Evolutionary conservation across 2,888 invertebrate species (phyloP).

Genomic region (Halictus ligatus): DNA sequence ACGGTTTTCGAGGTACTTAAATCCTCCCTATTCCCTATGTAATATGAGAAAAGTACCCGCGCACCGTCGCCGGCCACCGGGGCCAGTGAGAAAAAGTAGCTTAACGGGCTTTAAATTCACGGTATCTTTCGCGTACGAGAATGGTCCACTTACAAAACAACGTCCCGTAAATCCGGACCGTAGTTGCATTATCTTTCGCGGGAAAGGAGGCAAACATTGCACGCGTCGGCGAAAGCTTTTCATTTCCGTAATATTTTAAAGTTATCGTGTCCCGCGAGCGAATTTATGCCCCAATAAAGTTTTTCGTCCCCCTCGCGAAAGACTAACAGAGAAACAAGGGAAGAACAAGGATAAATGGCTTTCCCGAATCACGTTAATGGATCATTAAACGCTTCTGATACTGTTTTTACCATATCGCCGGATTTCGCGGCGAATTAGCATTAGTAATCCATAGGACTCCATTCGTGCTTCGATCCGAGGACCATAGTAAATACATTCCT

Average conservation of each 20-base stretch:
- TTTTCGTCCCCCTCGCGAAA: slow-evolving; percentile 71
- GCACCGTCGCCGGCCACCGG: slow-evolving; percentile 45
- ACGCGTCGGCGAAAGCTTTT: slow-evolving; percentile 80
- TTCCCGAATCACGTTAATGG: slow-evolving; percentile 62
- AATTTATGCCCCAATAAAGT: slow-evolving; percentile 82
- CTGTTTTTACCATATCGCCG: background rate
- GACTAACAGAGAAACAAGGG: slow-evolving; percentile 31
- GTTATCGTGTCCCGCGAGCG: slow-evolving; percentile 81
- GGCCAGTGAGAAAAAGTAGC: slow-evolving; percentile 72
- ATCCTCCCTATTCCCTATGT: slow-evolving; percentile 55
- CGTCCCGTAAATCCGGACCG: slow-evolving; percentile 80
- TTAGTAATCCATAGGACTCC: background rate
- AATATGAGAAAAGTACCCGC: slow-evolving; percentile 66
- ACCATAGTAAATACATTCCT: background rate
- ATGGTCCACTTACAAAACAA: slow-evolving; percentile 76
- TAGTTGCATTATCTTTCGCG: slow-evolving; percentile 82
- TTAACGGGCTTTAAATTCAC: slow-evolving; percentile 78
- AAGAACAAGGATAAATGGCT: slow-evolving; percentile 55
- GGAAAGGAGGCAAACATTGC: slow-evolving; percentile 81
- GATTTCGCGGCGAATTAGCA: background rate
- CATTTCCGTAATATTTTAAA: slow-evolving; percentile 83
- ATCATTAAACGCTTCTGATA: slow-evolving; percentile 46
- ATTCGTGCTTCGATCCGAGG: background rate
- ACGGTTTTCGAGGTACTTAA: slow-evolving; percentile 53
- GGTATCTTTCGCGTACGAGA: slow-evolving; percentile 76